Percentiles rank a stretch among this genome's conserved stretches.
Conservation (phyloP, 2,888 invertebrate genomes). For the Euspilapteryx auroguttella region DNA sequence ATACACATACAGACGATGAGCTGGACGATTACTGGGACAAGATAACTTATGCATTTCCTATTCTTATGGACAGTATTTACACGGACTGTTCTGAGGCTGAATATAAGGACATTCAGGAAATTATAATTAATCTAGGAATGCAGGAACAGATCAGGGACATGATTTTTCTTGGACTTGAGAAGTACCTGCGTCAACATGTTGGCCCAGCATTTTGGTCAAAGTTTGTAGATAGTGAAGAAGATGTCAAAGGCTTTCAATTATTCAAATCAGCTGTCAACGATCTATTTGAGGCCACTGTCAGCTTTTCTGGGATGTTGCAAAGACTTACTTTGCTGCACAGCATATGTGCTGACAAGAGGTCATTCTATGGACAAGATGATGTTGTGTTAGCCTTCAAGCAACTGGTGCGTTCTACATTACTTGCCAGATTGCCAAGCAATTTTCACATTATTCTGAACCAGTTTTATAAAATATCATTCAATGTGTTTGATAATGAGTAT, state of each 20-base stretch:
- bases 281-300: constrained; percentile 58
- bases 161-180: constrained; percentile 51
- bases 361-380: constrained; percentile 56
- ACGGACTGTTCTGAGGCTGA: constrained; percentile 33
- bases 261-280: constrained; percentile 70
- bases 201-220: constrained; percentile 69
- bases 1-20: no score
- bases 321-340: constrained; percentile 56
- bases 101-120: constrained; percentile 40
- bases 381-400: constrained; percentile 64
- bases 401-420: constrained; percentile 64
- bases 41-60: constrained; percentile 46
- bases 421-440: constrained; percentile 72
- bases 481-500: constrained; percentile 64
- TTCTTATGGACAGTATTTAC: constrained; percentile 33
- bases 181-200: constrained; percentile 61
- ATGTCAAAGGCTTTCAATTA: constrained; percentile 63
- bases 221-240: constrained; percentile 54
- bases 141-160: constrained; percentile 43
- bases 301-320: constrained; percentile 55
- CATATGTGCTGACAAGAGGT: constrained; percentile 35
- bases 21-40: no score
- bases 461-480: constrained; percentile 79
- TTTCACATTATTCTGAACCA: constrained; percentile 70
- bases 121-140: constrained; percentile 32